phyloP scores from a whole-genome alignment of 1,140 invertebrate genomes.

The Scaptomyza graminum region DNA sequence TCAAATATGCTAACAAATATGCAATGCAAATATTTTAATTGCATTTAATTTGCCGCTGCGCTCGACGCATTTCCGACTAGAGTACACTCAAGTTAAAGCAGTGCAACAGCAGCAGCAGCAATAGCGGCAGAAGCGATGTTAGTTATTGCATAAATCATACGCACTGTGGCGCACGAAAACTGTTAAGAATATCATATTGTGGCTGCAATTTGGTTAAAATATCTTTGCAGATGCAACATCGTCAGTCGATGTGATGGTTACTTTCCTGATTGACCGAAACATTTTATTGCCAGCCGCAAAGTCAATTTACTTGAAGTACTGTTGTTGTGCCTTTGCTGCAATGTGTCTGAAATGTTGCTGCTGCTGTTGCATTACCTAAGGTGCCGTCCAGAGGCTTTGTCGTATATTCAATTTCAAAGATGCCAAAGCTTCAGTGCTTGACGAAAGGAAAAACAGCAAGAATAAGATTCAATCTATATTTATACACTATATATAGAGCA shows the following conservation, averaged over 20 bases:
- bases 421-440: conserved; percentile 60
- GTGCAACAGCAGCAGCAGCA: conserved; percentile 36
- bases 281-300: conserved; percentile 2
- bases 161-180: conserved; percentile 54
- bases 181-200: conserved; percentile 1
- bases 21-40: conserved; percentile 77
- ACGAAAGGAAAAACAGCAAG: conserved; percentile 27
- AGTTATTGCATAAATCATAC: conserved; percentile 67
- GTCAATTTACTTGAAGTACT: conserved; percentile 16
- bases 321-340: conserved; percentile 10
- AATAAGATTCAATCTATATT: conserved; percentile 22
- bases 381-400: conserved; percentile 83
- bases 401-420: conserved; percentile 58
- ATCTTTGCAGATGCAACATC: conserved; percentile 27
- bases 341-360: conserved; percentile 1
- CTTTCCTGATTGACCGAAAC: conserved; percentile 14
- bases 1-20: conserved; percentile 44
- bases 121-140: not conserved
- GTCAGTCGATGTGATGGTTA: conserved; percentile 22
- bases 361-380: conserved; percentile 69
- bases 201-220: conserved; percentile 2
- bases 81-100: conserved; percentile 35
- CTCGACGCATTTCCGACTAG: conserved; percentile 25
- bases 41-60: conserved; percentile 66
- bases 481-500: not conserved